Evolutionary conservation across 2,888 invertebrate species (phyloP).

Genomic region (Catocala sponsa): DNA sequence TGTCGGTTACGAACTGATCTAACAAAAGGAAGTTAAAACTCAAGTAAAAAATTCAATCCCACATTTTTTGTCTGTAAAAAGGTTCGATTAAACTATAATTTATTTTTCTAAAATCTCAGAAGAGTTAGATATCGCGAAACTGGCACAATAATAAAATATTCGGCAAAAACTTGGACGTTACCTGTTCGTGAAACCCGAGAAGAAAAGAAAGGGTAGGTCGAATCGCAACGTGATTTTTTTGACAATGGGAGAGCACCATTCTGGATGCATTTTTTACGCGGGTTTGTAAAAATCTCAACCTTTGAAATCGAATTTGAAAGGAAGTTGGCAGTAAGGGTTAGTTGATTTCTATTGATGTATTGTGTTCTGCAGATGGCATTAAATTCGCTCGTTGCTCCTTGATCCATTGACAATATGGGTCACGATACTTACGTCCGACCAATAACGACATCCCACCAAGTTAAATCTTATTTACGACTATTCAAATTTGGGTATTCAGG

Average conservation of each 20-base stretch:
- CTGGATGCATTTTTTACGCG: slow-evolving; percentile 77
- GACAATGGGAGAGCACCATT: slow-evolving; percentile 58
- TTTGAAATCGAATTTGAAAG: slow-evolving; percentile 76
- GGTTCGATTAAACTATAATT: slow-evolving; percentile 81
- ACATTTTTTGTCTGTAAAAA: slow-evolving; percentile 77
- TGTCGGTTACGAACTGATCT: slow-evolving; percentile 80
- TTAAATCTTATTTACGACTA: slow-evolving; percentile 26
- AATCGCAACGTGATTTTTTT: slow-evolving; percentile 75
- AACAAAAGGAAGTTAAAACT: slow-evolving; percentile 83
- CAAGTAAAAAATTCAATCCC: slow-evolving; percentile 74
- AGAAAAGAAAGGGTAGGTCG: slow-evolving; percentile 84
- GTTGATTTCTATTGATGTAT: slow-evolving; percentile 67
- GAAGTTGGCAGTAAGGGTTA: slow-evolving; percentile 84
- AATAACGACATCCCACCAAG: slow-evolving; percentile 35
- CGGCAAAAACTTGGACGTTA: slow-evolving; percentile 80
- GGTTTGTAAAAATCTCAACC: slow-evolving; percentile 71
- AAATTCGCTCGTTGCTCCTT: slow-evolving; percentile 74
- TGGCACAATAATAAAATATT: slow-evolving; percentile 76
- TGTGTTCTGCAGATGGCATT: slow-evolving; percentile 76
- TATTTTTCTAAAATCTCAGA: slow-evolving; percentile 72
- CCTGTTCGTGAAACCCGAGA: slow-evolving; percentile 86
- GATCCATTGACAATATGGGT: slow-evolving; percentile 78
- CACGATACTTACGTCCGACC: slow-evolving; percentile 55
- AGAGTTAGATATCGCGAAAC: slow-evolving; percentile 84
- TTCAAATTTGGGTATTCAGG: slow-evolving; percentile 22